Percentiles rank a stretch among this genome's conserved stretches.
Evolutionary conservation across 2,888 invertebrate species (phyloP).

Genomic region (Lacanobia wlatinum): DNA sequence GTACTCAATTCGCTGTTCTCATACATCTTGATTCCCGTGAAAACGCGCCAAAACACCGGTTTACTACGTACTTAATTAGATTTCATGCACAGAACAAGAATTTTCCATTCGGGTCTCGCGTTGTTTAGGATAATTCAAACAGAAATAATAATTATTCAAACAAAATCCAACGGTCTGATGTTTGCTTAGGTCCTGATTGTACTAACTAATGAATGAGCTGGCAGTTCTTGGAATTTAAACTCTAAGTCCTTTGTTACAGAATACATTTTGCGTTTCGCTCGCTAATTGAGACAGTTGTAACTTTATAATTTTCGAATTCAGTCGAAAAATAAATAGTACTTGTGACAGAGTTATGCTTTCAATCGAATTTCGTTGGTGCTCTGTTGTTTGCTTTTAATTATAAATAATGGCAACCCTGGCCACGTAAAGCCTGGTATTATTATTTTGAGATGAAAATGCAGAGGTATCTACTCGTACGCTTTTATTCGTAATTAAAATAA

Average conservation of each 20-base stretch:
- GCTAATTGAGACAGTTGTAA: slow-evolving; percentile 54
- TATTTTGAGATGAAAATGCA: slow-evolving; percentile 10
- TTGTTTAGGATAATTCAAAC: slow-evolving; percentile 81
- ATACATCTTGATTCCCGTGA: slow-evolving; percentile 29
- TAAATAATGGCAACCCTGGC: slow-evolving; percentile 17
- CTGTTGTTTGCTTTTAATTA: slow-evolving; percentile 44
- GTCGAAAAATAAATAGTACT: slow-evolving; percentile 53
- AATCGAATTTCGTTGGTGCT: slow-evolving; percentile 36
- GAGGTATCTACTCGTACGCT: background rate
- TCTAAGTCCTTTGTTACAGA: slow-evolving; percentile 63
- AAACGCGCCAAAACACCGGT: slow-evolving; percentile 33
- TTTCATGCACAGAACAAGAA: slow-evolving; percentile 72
- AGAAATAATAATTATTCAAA: slow-evolving; percentile 83
- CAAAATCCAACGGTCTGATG: slow-evolving; percentile 76
- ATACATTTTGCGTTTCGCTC: slow-evolving; percentile 53
- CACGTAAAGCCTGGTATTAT: slow-evolving; percentile 12
- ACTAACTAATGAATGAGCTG: slow-evolving; percentile 74
- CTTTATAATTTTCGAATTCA: slow-evolving; percentile 60
- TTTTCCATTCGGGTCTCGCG: slow-evolving; percentile 73
- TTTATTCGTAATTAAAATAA: too few species aligned
- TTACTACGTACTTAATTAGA: slow-evolving; percentile 69
- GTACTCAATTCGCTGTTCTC: slow-evolving; percentile 25
- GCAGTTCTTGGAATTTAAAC: slow-evolving; percentile 65
- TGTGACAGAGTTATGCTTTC: slow-evolving; percentile 50
- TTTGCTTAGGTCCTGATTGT: slow-evolving; percentile 84